A percentile compares a stretch with the other conserved stretches of the same genome.
Evolutionary conservation across 2,113 vertebrate genomes (phyloP).

Genomic region (Thermophis baileyi): DNA sequence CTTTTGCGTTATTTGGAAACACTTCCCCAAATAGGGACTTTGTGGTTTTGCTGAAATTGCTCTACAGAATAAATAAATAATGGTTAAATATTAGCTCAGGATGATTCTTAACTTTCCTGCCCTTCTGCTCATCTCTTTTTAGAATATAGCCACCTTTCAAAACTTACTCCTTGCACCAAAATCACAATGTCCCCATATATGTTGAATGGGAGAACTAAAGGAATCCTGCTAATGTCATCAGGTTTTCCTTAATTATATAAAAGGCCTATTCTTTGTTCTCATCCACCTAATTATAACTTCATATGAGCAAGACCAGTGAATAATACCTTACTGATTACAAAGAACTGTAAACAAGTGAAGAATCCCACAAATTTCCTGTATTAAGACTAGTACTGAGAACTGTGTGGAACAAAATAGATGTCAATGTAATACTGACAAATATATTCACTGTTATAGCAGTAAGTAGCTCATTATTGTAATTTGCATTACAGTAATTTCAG

Average conservation of each 20-base stretch:
- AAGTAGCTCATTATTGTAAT: no score
- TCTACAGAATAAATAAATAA: neutral
- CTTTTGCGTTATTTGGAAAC: neutral
- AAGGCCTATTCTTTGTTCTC: neutral
- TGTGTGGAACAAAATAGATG: neutral
- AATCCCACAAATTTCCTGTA: neutral
- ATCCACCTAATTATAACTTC: neutral
- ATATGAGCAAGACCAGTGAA: neutral
- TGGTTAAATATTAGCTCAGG: slow-evolving; percentile 7
- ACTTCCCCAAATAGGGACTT: fast-evolving
- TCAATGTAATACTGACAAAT: neutral
- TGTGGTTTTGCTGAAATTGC: fast-evolving
- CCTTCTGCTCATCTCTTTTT: neutral
- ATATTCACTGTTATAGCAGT: neutral
- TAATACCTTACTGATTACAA: neutral
- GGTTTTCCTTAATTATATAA: neutral
- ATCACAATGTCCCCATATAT: neutral
- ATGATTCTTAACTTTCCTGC: neutral
- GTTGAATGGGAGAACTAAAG: neutral
- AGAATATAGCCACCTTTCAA: neutral
- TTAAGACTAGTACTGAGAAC: neutral
- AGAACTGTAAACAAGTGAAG: neutral
- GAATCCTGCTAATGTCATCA: neutral
- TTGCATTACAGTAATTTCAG: neutral
- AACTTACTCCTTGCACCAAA: neutral